Conservation (phyloP, 2,888 invertebrate genomes). For the Eupithecia inturbata region DNA sequence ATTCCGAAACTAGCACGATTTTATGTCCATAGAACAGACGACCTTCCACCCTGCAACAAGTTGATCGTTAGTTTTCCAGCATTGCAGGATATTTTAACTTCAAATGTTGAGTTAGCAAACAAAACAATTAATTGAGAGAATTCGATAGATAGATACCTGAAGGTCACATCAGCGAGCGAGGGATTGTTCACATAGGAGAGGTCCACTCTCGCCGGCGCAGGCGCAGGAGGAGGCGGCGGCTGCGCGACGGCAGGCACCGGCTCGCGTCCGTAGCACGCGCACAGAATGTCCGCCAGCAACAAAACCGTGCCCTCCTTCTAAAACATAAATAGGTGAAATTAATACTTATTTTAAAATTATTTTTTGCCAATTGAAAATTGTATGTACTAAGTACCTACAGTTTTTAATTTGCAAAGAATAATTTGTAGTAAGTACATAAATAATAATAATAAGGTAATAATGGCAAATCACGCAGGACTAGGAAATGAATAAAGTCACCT, state of each 20-base stretch:
- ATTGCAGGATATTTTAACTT: background rate
- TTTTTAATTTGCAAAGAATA: no score
- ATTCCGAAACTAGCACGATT: conserved; percentile 96
- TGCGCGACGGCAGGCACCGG: conserved; percentile 86
- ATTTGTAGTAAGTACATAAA: no score
- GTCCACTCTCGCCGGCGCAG: conserved; percentile 91
- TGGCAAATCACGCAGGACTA: no score
- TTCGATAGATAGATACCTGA: conserved; percentile 77
- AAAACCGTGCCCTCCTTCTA: conserved; percentile 95
- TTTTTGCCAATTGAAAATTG: background rate
- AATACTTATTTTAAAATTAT: background rate
- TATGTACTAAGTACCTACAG: no score
- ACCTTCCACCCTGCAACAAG: conserved; percentile 89
- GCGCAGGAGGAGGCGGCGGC: conserved; percentile 84
- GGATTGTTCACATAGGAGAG: conserved; percentile 97
- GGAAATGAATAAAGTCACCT: conserved; percentile 80
- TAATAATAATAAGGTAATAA: no score
- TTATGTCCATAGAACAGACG: conserved; percentile 96
- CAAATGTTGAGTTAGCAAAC: background rate
- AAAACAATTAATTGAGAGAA: background rate
- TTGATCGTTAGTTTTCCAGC: background rate
- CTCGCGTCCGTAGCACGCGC: conserved; percentile 95
- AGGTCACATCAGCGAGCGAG: conserved; percentile 95
- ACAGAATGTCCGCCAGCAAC: conserved; percentile 94
- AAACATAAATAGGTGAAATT: background rate